Evolutionary conservation across 1,140 invertebrate genomes (phyloP).

Genomic region (Lepidurus packardi): DNA sequence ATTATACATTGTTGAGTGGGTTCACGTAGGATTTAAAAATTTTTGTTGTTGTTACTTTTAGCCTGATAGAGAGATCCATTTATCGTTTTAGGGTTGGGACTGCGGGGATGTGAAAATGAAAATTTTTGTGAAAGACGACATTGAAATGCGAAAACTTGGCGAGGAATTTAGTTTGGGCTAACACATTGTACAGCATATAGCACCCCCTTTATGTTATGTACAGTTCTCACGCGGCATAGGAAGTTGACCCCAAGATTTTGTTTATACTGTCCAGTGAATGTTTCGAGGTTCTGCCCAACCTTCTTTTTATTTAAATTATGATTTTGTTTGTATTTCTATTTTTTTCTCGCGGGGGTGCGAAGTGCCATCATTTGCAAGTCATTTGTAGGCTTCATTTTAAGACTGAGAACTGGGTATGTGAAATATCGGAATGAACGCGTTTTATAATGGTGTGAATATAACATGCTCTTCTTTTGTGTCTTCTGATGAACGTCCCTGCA

Average conservation of each 20-base stretch:
- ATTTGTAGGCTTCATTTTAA: constrained; percentile 13
- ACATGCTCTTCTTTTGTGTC: neutral
- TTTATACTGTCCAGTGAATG: constrained; percentile 14
- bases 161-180: neutral
- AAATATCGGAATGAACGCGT: constrained; percentile 5
- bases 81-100: neutral
- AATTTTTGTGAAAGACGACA: neutral
- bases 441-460: constrained; percentile 20
- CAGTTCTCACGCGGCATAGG: constrained; percentile 3
- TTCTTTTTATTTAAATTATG: neutral
- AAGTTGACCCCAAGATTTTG: neutral
- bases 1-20: neutral
- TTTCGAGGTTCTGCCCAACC: constrained; percentile 1
- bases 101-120: neutral
- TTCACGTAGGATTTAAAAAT: neutral
- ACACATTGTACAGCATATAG: constrained; percentile 1
- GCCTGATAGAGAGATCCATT: neutral
- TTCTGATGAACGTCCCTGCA: neutral
- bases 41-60: neutral
- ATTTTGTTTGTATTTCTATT: neutral
- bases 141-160: too few species aligned
- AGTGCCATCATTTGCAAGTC: constrained; percentile 18
- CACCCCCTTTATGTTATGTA: constrained; percentile 1
- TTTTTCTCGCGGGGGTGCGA: neutral
- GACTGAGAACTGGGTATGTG: neutral